These are phyloP conservation scores for Pao palembangensis DNA, from an alignment of 2,113 vertebrate genomes.

Conservation along the genomic window DNA sequence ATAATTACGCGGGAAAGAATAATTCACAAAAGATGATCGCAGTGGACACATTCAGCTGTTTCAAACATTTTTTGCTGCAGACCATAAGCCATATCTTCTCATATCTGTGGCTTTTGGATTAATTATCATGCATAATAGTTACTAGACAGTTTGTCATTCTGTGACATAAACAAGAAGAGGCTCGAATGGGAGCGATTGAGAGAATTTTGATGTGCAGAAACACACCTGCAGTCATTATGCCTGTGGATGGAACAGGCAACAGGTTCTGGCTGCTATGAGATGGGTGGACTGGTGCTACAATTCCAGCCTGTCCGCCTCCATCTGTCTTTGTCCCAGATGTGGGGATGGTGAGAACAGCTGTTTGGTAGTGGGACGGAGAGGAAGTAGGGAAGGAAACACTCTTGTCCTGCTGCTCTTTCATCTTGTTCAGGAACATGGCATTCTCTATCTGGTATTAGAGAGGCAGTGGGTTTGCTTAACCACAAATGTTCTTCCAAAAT, in stretches of 20 bases:
- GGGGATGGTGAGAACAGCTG: conserved; percentile 90
- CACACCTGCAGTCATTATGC: conserved; percentile 94
- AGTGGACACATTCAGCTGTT: background rate
- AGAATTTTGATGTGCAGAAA: background rate
- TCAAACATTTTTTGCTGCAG: too few relatives aligned
- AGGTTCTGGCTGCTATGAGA: conserved; percentile 92
- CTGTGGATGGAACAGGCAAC: conserved; percentile 90
- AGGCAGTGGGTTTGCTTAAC: background rate
- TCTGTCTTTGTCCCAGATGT: conserved; percentile 83
- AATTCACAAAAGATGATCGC: background rate
- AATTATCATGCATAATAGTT: too few relatives aligned
- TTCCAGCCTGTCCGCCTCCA: conserved; percentile 75
- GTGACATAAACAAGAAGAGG: background rate
- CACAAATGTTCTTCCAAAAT: background rate
- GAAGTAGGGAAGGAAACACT: conserved; percentile 78
- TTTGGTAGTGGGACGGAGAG: conserved; percentile 85
- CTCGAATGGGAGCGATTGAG: background rate
- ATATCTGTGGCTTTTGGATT: too few relatives aligned
- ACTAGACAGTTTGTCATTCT: too few relatives aligned
- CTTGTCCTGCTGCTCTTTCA: conserved; percentile 97
- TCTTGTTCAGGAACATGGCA: conserved; percentile 96
- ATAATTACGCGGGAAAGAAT: background rate
- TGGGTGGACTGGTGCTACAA: conserved; percentile 83
- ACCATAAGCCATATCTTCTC: too few relatives aligned
- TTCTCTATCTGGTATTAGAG: conserved; percentile 84